phyloP scores from a whole-genome alignment of 2,888 invertebrate genomes.

The Linnaemya tessellans region DNA sequence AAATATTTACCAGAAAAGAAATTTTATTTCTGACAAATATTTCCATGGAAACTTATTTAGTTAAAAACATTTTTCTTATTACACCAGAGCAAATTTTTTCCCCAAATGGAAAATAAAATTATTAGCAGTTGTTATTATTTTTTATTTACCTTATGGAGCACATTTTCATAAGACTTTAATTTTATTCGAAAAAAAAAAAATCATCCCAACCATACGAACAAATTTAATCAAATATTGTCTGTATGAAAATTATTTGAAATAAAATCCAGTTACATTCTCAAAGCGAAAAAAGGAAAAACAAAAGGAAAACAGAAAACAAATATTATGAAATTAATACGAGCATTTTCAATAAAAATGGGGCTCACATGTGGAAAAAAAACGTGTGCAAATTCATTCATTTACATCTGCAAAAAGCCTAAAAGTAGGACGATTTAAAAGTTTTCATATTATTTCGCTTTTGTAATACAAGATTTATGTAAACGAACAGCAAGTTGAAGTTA shows the following conservation, averaged over 20 bases:
- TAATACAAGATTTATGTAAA: background rate
- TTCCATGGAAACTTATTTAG: too few species aligned
- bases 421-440: background rate
- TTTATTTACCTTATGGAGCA: too few species aligned
- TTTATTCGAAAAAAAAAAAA: too few species aligned
- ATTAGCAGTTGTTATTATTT: too few species aligned
- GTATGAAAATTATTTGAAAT: background rate
- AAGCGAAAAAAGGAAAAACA: background rate
- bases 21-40: too few species aligned
- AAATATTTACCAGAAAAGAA: too few species aligned
- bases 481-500: background rate
- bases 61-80: too few species aligned
- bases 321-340: background rate
- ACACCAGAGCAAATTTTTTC: too few species aligned
- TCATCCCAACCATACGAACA: too few species aligned
- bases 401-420: background rate
- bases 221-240: slow-evolving; percentile 4
- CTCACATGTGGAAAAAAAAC: background rate
- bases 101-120: too few species aligned
- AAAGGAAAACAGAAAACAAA: background rate
- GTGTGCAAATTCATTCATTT: background rate
- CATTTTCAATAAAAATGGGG: background rate
- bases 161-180: too few species aligned
- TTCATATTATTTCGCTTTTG: background rate
- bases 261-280: background rate